Percentiles rank a stretch among this genome's conserved stretches.
These are phyloP conservation scores for Gymnogyps californianus DNA, from an alignment of 2,113 vertebrate genomes.

Conservation along the genomic window DNA sequence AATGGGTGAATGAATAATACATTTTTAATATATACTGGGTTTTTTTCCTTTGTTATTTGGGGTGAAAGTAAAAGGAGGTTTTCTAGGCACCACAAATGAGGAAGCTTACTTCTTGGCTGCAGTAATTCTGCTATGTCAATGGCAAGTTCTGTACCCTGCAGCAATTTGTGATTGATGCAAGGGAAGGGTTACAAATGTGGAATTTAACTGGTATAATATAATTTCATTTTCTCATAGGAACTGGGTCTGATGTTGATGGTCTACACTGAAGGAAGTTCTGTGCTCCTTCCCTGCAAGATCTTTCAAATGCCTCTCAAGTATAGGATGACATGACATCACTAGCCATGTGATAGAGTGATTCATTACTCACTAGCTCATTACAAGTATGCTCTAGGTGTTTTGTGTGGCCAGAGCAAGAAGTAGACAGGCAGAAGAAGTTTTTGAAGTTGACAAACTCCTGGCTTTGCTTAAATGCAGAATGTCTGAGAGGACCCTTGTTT, in stretches of 20 bases:
- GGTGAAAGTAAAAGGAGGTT: not conserved
- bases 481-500: not conserved
- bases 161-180: not conserved
- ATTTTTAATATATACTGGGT: not conserved
- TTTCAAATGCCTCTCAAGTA: not conserved
- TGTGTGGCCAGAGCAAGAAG: not conserved
- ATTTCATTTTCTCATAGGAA: not conserved
- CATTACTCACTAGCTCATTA: not conserved
- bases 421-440: not conserved
- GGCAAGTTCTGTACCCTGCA: not conserved
- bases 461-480: not conserved
- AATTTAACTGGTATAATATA: not conserved
- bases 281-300: not conserved
- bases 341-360: not conserved
- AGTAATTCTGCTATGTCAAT: not conserved
- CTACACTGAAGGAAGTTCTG: not conserved
- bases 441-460: not conserved
- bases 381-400: not conserved
- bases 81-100: not conserved
- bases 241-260: fast-evolving
- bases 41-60: not conserved
- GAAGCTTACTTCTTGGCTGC: not conserved
- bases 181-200: not conserved
- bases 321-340: not conserved
- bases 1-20: not conserved